Evolutionary conservation across 2,888 invertebrate genomes (phyloP), one percentile per base, ranked within the genome.

Genomic region (Chrysodeixis includens): DNA sequence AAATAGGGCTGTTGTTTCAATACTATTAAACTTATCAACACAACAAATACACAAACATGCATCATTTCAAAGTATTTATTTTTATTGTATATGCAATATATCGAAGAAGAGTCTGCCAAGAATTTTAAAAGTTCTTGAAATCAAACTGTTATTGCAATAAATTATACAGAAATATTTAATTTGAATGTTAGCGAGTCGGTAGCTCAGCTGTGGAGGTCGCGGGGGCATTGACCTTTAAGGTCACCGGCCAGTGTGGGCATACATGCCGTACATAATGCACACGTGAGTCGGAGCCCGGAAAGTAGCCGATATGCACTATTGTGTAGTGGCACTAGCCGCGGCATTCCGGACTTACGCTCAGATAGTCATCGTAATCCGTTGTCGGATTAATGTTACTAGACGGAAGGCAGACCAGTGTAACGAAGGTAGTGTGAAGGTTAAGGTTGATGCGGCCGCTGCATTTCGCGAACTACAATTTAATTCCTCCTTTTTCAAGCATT

Each of bases 141-240:
- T 1, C n/a, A 40, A 40, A 20, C 20, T 49, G 46, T 49, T 49
- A 46, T 46, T 49, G 18, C 46, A 49, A 49, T 20, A 49, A 49
- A 49, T 49, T 46, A 16, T 44, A 16, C 8, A 18, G 0, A 49
- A 10, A 20, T 40, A 40, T 7, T 5, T 14, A 40, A n/a, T 40
- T 40, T 40, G 40, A 40, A n/a, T 6, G 7, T n/a, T 3, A 30
- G 68, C 66, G 69, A 78, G 71, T 71, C 74, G 46, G 56, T 60
- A 72, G 69, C 67, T 63, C 72, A 66, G 69, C 66, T 74, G 64
- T 76, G 79, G 84, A 86, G 83, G 86, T 71, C 84, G 76, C 16
- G 18, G 66, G 78, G 88, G 83, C 88, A 83, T 76, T 84, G 86
- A 86, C 81, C 86, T 70, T 8, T 57, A 84, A 87, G 88, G 89